Base-by-base conservation (phyloP, 1,140 invertebrate genomes). In the Globodera rostochiensis region DNA sequence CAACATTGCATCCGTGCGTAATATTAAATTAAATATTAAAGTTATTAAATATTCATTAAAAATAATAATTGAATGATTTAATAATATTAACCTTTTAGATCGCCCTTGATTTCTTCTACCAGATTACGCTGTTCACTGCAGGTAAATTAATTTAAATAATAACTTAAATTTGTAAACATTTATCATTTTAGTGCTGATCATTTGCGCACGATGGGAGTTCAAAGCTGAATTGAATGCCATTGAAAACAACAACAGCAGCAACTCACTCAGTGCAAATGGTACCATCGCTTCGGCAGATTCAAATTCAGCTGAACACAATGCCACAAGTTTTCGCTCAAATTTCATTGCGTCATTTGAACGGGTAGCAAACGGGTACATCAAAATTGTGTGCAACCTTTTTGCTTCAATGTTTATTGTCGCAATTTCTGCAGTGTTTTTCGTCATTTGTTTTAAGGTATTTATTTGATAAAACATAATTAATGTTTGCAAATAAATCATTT, bases 71-170 rank as follows among this genome's bases (percentile, higher is more conserved):
- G 11, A 53, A 53, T 53, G 11, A 13, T 53, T 53, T 53, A 53
- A 5, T 53, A 9, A 7, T 47, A 74, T 9, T 13, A 57, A 45
- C 46, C n/a, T 74, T 36, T 50, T 47, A 74, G 73, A 84, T 86
- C 15, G 73, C 83, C 15, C 77, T 86, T 47, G 85, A 86, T 77
- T 85, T 86, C 69, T 76, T 87, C 79, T 87, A 82, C 76, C 87
- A 88, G 77, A 82, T 87, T 19, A 87, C 87, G 45, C 82, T 88
- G n/a, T 87, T 80, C 74, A 76, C 81, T 46, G 80, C 86, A 19
- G 76, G 86, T 57, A 84, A 87, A 53, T 53, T 53, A 53, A 53
- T 53, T 53, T 53, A 53, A 53, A 9, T 53, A 53, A 53, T 53
- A 53, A 53, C 7, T 49, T 53, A 36, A 53, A 53, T 53, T 53